Conservation (phyloP, 2,113 vertebrate species). For the Macrotus californicus region DNA sequence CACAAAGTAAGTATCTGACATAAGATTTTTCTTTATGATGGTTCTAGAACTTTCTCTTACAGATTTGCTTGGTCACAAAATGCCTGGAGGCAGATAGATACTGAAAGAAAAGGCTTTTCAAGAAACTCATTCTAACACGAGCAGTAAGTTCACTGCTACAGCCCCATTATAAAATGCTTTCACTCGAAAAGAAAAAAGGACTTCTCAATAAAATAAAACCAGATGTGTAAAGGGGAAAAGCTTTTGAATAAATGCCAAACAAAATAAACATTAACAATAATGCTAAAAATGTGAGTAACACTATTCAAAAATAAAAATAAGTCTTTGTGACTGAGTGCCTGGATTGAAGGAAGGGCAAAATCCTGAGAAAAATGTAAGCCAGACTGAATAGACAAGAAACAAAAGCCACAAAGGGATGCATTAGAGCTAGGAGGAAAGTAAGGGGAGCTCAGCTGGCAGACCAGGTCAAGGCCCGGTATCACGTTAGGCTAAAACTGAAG, state of each 20-base stretch:
- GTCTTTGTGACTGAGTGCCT: background rate
- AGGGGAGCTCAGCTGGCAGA: background rate
- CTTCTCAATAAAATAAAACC: conserved; percentile 26
- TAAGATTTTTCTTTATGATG: conserved; percentile 22
- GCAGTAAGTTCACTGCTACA: conserved; percentile 10
- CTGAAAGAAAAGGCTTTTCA: conserved; percentile 26
- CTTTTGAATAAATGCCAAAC: conserved; percentile 6
- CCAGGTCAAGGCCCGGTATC: background rate
- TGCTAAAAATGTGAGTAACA: background rate
- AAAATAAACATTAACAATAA: conserved; percentile 30
- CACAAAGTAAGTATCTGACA: conserved; percentile 4
- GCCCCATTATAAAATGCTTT: conserved; percentile 51
- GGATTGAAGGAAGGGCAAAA: background rate
- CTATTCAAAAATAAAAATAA: conserved; percentile 34
- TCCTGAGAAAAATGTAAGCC: background rate
- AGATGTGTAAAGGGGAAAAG: background rate
- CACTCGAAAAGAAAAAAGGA: background rate
- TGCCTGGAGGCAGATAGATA: conserved; percentile 7
- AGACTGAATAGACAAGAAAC: background rate
- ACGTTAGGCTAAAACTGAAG: background rate
- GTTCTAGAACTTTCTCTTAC: conserved; percentile 46
- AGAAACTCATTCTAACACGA: background rate
- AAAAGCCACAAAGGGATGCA: background rate
- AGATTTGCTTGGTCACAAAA: conserved; percentile 50
- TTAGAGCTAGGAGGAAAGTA: background rate